These are phyloP conservation scores for Caenorhabditis zanzibari DNA, from an alignment of 2,888 invertebrate species.

Conservation along the genomic window DNA sequence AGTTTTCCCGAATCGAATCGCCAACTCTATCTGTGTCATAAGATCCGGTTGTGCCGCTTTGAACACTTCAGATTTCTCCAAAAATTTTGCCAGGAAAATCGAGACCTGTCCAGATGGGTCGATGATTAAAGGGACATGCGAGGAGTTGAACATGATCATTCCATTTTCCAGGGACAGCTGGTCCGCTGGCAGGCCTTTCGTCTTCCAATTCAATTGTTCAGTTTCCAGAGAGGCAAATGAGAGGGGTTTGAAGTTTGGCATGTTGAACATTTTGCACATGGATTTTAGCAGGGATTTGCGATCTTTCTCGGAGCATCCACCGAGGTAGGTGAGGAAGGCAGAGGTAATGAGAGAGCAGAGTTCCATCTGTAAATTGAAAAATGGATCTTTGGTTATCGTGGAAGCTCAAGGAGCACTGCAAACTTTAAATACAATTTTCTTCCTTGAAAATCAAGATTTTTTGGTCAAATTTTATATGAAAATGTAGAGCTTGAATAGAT, in stretches of 20 bases:
- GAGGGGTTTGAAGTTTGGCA: slow-evolving; percentile 77
- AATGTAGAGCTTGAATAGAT: too few species aligned
- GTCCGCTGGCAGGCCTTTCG: slow-evolving; percentile 91
- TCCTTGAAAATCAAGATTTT: too few species aligned
- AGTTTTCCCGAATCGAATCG: slow-evolving; percentile 91
- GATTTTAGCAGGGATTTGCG: slow-evolving; percentile 64
- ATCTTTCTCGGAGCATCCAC: slow-evolving; percentile 87
- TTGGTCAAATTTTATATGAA: too few species aligned
- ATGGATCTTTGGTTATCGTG: too few species aligned
- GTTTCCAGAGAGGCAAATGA: slow-evolving; percentile 86
- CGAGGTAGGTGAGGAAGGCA: slow-evolving; percentile 90
- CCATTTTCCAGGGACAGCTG: slow-evolving; percentile 91
- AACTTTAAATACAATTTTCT: too few species aligned
- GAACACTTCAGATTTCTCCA: slow-evolving; percentile 88
- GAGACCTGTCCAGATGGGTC: slow-evolving; percentile 87
- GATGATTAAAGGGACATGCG: slow-evolving; percentile 89
- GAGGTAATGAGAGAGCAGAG: slow-evolving; percentile 88
- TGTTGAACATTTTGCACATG: slow-evolving; percentile 66
- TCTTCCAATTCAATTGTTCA: slow-evolving; percentile 91
- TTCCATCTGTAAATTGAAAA: slow-evolving; percentile 80
- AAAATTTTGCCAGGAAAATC: slow-evolving; percentile 84
- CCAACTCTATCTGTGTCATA: slow-evolving; percentile 84
- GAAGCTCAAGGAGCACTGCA: too few species aligned
- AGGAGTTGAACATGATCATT: slow-evolving; percentile 88
- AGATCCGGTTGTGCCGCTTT: slow-evolving; percentile 88